Conservation (phyloP, 2,888 invertebrate genomes). For the Chironomus riparius region DNA sequence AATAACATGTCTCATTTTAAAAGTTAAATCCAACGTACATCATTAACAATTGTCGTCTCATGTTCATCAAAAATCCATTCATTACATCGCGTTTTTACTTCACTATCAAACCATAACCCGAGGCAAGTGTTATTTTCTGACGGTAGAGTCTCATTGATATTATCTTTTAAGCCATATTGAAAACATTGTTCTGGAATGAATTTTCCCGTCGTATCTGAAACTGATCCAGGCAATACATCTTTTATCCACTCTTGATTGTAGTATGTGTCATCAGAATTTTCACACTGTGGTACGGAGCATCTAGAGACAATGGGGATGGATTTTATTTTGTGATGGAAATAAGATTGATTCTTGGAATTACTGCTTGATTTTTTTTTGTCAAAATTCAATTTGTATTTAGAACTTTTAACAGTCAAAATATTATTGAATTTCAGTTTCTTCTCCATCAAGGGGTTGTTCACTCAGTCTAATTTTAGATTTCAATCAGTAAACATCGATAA, state of each 20-base stretch:
- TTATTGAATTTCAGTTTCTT: background rate
- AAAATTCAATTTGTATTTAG: too few species aligned
- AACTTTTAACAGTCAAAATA: background rate
- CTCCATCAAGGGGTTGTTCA: too few species aligned
- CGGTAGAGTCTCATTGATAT: background rate
- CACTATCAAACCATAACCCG: conserved; percentile 37
- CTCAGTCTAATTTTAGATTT: too few species aligned
- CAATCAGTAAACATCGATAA: background rate
- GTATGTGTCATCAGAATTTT: conserved; percentile 30
- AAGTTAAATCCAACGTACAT: conserved; percentile 34
- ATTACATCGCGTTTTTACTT: conserved; percentile 41
- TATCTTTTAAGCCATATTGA: conserved; percentile 32
- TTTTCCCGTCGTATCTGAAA: conserved; percentile 29
- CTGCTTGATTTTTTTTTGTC: too few species aligned
- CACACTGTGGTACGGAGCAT: conserved; percentile 36
- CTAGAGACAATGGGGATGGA: background rate
- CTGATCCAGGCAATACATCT: conserved; percentile 31
- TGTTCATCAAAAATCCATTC: conserved; percentile 46
- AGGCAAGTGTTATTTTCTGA: conserved; percentile 36
- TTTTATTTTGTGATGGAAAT: background rate
- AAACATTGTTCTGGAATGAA: conserved; percentile 36
- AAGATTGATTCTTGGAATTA: too few species aligned
- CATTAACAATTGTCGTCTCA: conserved; percentile 50
- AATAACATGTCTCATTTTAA: background rate
- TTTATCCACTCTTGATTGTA: conserved; percentile 36